A percentile compares a stretch with the other conserved stretches of the same genome.
phyloP scores from a whole-genome alignment of 2,113 vertebrate species.

The Ciconia maguari region DNA sequence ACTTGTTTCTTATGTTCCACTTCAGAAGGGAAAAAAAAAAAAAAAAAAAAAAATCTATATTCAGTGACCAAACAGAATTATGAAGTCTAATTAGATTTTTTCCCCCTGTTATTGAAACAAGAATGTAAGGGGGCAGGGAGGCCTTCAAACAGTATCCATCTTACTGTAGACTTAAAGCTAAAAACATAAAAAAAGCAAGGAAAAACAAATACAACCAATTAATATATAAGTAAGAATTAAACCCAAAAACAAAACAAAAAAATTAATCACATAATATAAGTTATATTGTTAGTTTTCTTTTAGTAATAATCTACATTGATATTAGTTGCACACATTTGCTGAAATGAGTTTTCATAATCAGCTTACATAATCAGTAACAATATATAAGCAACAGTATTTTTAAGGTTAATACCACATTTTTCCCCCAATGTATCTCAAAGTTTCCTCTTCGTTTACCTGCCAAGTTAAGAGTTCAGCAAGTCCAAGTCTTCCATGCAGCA shows the following conservation, averaged over 20 bases:
- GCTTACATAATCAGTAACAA: background rate
- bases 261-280: background rate
- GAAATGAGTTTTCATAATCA: background rate
- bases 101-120: background rate
- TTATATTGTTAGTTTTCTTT: background rate
- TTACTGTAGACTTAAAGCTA: background rate
- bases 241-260: background rate
- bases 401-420: background rate
- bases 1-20: background rate
- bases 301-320: background rate
- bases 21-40: background rate
- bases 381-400: background rate
- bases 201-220: background rate
- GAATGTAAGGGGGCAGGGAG: background rate
- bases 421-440: background rate
- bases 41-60: background rate
- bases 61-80: background rate
- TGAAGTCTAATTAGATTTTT: background rate
- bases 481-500: background rate
- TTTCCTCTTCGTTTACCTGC: constrained; percentile 9
- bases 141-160: background rate
- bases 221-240: background rate
- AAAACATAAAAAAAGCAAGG: background rate
- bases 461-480: constrained; percentile 5
- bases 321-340: background rate